phyloP scores from a whole-genome alignment of 2,113 vertebrate species.

The Gnathonemus longibarbis region DNA sequence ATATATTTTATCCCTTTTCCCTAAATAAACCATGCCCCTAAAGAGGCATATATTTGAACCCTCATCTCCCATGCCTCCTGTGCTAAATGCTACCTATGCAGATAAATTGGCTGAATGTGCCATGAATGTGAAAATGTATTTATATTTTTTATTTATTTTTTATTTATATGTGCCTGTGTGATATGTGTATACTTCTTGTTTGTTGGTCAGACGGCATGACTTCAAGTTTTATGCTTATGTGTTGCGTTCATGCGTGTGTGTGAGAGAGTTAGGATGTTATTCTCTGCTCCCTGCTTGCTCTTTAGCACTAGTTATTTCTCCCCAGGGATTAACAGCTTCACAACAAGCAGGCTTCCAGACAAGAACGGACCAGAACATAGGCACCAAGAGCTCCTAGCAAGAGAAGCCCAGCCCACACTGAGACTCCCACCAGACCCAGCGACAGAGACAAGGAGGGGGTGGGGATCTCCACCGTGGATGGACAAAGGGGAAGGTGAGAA shows the following conservation, averaged over 20 bases:
- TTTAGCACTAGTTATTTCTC: conserved; percentile 48
- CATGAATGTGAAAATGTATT: not conserved
- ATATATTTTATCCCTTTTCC: not conserved
- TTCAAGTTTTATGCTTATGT: not conserved
- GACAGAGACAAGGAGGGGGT: not conserved
- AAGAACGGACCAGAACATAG: not conserved
- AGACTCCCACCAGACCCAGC: not conserved
- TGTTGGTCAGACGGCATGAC: not conserved
- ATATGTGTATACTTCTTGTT: not conserved
- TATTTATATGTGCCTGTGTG: not conserved
- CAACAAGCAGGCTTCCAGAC: conserved; percentile 18
- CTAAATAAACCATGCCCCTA: not conserved
- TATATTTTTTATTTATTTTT: not conserved
- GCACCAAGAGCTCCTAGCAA: conserved; percentile 25
- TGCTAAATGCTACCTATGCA: not conserved
- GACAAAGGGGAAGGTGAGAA: not conserved
- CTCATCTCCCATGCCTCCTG: not conserved
- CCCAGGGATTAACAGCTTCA: conserved; percentile 52
- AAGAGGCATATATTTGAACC: not conserved
- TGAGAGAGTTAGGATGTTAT: conserved; percentile 21
- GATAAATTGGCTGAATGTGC: not conserved
- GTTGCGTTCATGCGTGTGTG: not conserved
- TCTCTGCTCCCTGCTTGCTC: conserved; percentile 48
- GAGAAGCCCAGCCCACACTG: conserved; percentile 12
- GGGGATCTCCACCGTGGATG: not conserved